Conservation (phyloP, 2,797 vertebrate species). For the Eulemur mongoz region DNA sequence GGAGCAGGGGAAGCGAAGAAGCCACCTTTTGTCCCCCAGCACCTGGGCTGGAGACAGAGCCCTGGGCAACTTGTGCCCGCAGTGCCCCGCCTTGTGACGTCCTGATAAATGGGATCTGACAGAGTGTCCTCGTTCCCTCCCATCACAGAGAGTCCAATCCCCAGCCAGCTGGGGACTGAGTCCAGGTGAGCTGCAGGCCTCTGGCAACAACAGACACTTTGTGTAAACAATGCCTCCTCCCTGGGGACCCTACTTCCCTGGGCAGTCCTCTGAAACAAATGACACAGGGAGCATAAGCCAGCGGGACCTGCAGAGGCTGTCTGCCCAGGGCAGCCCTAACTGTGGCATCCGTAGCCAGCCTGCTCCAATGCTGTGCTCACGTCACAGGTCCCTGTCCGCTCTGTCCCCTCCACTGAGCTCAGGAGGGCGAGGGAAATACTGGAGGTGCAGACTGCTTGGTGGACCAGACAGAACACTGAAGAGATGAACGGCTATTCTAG, state of each 20-base stretch:
- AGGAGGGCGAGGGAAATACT: neutral
- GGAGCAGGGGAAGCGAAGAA: neutral
- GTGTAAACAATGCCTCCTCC: slow-evolving; percentile 38
- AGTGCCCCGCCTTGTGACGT: neutral
- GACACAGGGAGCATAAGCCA: neutral
- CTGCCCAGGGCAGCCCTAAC: neutral
- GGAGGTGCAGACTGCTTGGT: neutral
- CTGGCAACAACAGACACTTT: slow-evolving; percentile 43
- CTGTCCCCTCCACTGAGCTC: neutral
- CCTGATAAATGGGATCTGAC: slow-evolving; percentile 63
- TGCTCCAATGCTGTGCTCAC: neutral
- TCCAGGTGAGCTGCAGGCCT: slow-evolving; percentile 43
- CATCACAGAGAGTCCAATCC: neutral
- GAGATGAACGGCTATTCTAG: neutral
- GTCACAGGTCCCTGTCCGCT: too few relatives aligned
- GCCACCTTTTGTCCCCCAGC: neutral
- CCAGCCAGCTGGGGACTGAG: neutral
- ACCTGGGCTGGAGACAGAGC: slow-evolving; percentile 49
- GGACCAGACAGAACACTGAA: neutral
- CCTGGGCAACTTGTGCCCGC: neutral
- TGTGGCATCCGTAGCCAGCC: neutral
- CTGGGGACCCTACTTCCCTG: neutral
- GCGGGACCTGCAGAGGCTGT: neutral
- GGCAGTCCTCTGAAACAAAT: slow-evolving; percentile 22
- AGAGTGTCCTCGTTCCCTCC: neutral